Evolutionary conservation across 2,888 invertebrate genomes (phyloP).

Genomic region (Harpalus rubripes): DNA sequence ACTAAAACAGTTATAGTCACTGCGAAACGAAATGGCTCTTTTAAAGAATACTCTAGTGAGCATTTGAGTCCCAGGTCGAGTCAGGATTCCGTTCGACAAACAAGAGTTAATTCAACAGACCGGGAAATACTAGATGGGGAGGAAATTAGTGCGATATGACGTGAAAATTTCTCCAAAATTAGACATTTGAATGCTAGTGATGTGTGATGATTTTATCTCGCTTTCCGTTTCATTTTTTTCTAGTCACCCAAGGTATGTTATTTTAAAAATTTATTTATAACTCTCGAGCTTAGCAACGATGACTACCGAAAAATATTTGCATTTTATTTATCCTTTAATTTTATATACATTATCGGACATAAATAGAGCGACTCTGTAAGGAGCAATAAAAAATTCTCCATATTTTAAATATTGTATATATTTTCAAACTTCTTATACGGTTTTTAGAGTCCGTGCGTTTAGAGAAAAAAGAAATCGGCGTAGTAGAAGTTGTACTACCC

Average conservation of each 20-base stretch:
- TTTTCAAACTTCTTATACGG: too few species aligned
- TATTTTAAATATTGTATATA: too few species aligned
- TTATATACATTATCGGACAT: too few species aligned
- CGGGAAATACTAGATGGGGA: conserved; percentile 74
- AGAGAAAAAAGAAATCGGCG: too few species aligned
- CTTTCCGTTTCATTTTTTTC: conserved; percentile 18
- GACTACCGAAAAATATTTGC: conserved; percentile 30
- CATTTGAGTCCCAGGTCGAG: conserved; percentile 84
- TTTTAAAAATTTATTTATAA: neutral
- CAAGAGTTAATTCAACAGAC: conserved; percentile 80
- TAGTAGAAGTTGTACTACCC: too few species aligned
- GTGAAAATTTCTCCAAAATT: conserved; percentile 72
- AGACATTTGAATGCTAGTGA: conserved; percentile 61
- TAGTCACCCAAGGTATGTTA: conserved; percentile 30
- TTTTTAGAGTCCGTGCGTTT: too few species aligned
- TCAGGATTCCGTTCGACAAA: conserved; percentile 83
- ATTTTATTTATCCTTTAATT: conserved; percentile 38
- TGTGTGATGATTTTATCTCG: conserved; percentile 51
- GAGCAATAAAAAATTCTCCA: too few species aligned
- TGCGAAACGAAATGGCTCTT: conserved; percentile 83
- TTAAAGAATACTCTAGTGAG: conserved; percentile 83
- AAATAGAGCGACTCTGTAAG: too few species aligned
- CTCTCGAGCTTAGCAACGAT: conserved; percentile 35
- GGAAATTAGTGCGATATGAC: conserved; percentile 76
- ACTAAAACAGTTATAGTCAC: conserved; percentile 86